phyloP scores from a whole-genome alignment of 2,888 invertebrate species.

The Agrochola lychnidis region DNA sequence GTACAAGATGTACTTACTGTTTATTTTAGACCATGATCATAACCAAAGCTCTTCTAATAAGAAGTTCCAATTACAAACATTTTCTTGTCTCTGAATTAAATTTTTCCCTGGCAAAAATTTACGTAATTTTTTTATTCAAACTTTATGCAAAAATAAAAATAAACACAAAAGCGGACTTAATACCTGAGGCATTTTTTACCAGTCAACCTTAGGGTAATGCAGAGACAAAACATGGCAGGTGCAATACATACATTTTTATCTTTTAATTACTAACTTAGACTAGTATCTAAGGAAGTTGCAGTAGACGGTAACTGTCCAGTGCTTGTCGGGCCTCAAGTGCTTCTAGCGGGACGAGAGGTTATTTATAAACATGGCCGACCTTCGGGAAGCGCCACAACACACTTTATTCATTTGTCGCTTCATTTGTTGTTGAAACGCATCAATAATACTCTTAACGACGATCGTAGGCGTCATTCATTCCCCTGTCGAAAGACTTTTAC shows the following conservation, averaged over 20 bases:
- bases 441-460: constrained; percentile 65
- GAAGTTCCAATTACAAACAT: not conserved
- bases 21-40: not conserved
- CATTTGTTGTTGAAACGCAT: constrained; percentile 64
- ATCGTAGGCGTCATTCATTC: constrained; percentile 69
- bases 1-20: not conserved
- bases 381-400: constrained; percentile 62
- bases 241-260: no score
- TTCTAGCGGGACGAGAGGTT: constrained; percentile 51
- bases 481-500: constrained; percentile 58
- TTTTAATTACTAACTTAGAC: constrained; percentile 15
- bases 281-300: constrained; percentile 26
- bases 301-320: constrained; percentile 27
- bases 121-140: no score
- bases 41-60: not conserved
- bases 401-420: constrained; percentile 64
- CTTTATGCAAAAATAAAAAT: no score
- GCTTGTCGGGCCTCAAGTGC: constrained; percentile 45
- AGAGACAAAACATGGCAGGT: no score
- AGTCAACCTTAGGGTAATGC: no score
- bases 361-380: constrained; percentile 70
- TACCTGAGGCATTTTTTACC: no score
- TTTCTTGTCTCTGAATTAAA: not conserved
- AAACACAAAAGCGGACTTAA: no score
- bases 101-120: not conserved